These are phyloP conservation scores for Tetranychus cinnabarinus DNA, from an alignment of 1,140 invertebrate genomes.

Conservation along the genomic window DNA sequence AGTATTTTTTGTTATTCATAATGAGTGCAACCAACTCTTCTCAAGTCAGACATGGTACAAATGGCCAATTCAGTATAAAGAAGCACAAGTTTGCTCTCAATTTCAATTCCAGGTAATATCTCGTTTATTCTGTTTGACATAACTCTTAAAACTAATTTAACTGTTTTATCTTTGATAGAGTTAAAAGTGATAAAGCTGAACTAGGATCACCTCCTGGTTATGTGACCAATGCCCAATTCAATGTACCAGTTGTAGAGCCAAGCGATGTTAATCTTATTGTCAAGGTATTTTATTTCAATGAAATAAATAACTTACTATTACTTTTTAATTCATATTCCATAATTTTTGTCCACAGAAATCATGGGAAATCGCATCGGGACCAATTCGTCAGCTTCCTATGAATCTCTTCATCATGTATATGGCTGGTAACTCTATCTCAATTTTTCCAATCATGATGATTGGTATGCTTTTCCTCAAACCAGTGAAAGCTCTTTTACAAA, in stretches of 20 bases:
- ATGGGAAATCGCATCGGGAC: slow-evolving; percentile 88
- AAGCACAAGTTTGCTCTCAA: not conserved
- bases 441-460: slow-evolving; percentile 99
- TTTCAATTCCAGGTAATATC: not conserved
- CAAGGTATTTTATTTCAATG: slow-evolving; percentile 25
- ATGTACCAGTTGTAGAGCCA: slow-evolving; percentile 17
- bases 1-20: no score
- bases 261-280: slow-evolving; percentile 58
- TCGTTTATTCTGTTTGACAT: not conserved
- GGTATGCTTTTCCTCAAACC: slow-evolving; percentile 91
- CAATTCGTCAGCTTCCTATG: slow-evolving; percentile 84
- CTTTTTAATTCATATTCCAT: slow-evolving; percentile 9
- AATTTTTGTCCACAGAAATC: slow-evolving; percentile 34
- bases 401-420: slow-evolving; percentile 99
- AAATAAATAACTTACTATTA: no score
- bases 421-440: slow-evolving; percentile 95
- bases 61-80: not conserved
- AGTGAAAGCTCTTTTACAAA: slow-evolving; percentile 74
- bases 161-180: no score
- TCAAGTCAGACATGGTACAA: not conserved
- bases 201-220: not conserved
- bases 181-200: not conserved
- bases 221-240: not conserved
- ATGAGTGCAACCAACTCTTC: no score
- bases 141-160: no score